Base-by-base conservation (phyloP, 2,113 vertebrate species). In the Picathartes gymnocephalus region DNA sequence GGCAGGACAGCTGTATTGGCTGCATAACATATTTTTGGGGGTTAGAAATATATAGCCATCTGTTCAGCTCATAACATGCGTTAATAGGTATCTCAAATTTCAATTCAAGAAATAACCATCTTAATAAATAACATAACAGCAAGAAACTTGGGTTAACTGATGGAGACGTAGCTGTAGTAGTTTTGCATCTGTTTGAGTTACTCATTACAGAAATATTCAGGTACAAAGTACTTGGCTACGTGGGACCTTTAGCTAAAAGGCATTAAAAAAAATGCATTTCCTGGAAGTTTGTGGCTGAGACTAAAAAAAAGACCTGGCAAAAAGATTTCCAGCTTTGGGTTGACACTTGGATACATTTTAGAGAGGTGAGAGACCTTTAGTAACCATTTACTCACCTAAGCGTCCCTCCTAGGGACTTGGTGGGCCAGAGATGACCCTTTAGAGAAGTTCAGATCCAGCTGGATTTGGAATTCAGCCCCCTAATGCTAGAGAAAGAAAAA, bases 51-150 rank as follows among this genome's bases (percentile, higher is more conserved):
- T 40, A 94, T 33, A 88, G 56, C 68, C 92, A 92, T 95, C 94
- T 95, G 89, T 87, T 94, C 81, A 88, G 78, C 78, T 95, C 13
- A 1, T 94, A 97, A 93, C 42, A 89, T 70, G 51, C 83, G 58
- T 95, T 96, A 96, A 93, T 57, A 93, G 88, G 68, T 74, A 56
- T 88, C 90, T 97, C 96, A 95, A 92, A 82, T 95, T 95, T 90
- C 93, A 93, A 27, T 82, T 94, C 64, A 77, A 95, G 85, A 86
- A 94, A 93, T 77, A 83, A 77, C 88, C 51, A 60, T 86, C 83
- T 90, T 93, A 95, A 94, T 87, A 95, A 92, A 95, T 86, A 96
- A 93, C 2, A 0, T 73, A 92, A 86, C 39, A 86, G 71, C 64
- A 83, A 78, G 58, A 64, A 83, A 86, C 61, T 54, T 54, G 62